phyloP scores from a whole-genome alignment of 2,113 vertebrate genomes.

The Glaucidium brasilianum region DNA sequence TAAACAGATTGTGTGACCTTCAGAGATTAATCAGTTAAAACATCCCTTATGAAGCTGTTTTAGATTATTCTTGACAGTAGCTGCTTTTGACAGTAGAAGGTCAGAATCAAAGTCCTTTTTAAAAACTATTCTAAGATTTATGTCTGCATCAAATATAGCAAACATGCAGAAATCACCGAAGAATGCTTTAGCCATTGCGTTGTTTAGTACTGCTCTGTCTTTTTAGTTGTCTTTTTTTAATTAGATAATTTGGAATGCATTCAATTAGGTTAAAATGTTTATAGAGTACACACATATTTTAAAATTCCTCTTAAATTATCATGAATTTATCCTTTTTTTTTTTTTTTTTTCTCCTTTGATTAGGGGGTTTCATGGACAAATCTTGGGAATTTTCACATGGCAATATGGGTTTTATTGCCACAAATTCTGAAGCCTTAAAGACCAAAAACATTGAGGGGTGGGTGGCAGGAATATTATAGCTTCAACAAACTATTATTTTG shows the following conservation, averaged over 20 bases:
- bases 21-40: slow-evolving; percentile 86
- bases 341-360: background rate
- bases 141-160: slow-evolving; percentile 74
- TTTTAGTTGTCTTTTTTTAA: slow-evolving; percentile 40
- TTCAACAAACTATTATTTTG: slow-evolving; percentile 56
- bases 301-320: background rate
- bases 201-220: background rate
- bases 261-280: slow-evolving; percentile 52
- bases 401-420: slow-evolving; percentile 49
- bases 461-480: background rate
- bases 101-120: slow-evolving; percentile 84
- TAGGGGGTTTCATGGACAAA: slow-evolving; percentile 45
- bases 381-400: slow-evolving; percentile 34
- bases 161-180: slow-evolving; percentile 73
- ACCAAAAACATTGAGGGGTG: background rate
- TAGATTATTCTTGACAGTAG: slow-evolving; percentile 85
- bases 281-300: background rate
- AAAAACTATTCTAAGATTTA: slow-evolving; percentile 79
- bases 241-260: slow-evolving; percentile 49
- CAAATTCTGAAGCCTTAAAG: slow-evolving; percentile 48
- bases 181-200: slow-evolving; percentile 31
- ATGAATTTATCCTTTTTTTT: background rate
- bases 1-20: slow-evolving; percentile 82
- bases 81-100: slow-evolving; percentile 84
- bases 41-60: slow-evolving; percentile 82